These are phyloP conservation scores for Cephus pulcher DNA, from an alignment of 2,888 invertebrate genomes.

Conservation along the genomic window DNA sequence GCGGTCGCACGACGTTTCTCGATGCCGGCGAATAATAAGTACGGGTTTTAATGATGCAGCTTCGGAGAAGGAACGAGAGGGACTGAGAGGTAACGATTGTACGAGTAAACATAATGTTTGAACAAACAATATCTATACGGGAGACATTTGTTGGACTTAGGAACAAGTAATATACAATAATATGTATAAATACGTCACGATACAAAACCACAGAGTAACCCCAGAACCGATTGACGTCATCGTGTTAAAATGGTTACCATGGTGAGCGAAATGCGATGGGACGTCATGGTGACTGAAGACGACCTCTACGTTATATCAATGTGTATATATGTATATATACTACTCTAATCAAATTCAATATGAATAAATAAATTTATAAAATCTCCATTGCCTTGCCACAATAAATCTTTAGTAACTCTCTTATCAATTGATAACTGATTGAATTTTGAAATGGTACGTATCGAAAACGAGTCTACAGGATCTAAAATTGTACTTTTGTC, in stretches of 20 bases:
- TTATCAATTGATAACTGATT: not conserved
- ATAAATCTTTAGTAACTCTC: not conserved
- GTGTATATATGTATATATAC: no score
- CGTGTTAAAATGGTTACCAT: not conserved
- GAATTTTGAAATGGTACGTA: not conserved
- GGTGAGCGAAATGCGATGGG: not conserved
- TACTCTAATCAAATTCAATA: not conserved
- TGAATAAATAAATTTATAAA: not conserved
- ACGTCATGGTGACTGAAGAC: not conserved
- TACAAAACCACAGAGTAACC: not conserved
- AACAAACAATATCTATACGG: not conserved
- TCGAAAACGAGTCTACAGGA: not conserved
- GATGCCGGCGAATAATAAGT: not conserved
- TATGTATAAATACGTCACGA: not conserved
- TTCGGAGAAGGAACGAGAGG: not conserved
- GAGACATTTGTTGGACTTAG: not conserved
- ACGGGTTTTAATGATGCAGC: not conserved
- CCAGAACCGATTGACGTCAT: not conserved
- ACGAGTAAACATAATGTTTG: not conserved
- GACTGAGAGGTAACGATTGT: not conserved
- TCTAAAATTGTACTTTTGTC: not conserved
- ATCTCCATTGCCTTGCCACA: not conserved
- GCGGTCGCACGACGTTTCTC: conserved; percentile 1
- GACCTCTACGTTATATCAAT: not conserved
- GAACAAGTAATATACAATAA: not conserved